Percentiles rank a stretch among this genome's conserved stretches.
Evolutionary conservation across 1,140 invertebrate genomes (phyloP).

Genomic region (Nasonia giraulti): DNA sequence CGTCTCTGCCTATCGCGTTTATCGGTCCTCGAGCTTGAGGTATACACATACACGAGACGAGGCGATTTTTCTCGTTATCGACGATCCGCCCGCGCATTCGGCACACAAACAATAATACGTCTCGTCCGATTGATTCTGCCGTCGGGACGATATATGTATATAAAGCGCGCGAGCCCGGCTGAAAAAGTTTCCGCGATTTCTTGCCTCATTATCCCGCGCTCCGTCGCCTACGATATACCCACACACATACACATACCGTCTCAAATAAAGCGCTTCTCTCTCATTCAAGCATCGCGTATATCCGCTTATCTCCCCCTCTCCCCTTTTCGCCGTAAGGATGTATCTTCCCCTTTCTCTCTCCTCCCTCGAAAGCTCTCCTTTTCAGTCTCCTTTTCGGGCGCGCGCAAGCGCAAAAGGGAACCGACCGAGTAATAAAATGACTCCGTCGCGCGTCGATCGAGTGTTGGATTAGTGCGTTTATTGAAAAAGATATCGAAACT

Average conservation of each 20-base stretch:
- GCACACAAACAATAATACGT: not conserved
- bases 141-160: not conserved
- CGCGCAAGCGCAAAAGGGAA: not conserved
- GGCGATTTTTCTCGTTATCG: not conserved
- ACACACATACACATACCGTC: too few species aligned
- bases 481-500: slow-evolving; percentile 60
- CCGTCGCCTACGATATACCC: too few species aligned
- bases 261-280: too few species aligned
- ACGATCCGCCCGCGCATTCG: not conserved
- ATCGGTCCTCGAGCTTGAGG: not conserved
- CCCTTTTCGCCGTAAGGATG: slow-evolving; percentile 21
- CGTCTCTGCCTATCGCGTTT: not conserved
- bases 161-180: not conserved
- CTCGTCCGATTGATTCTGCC: not conserved
- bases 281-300: not conserved
- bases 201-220: too few species aligned
- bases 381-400: not conserved
- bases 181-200: too few species aligned
- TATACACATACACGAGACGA: not conserved
- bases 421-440: slow-evolving; percentile 64
- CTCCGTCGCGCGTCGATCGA: slow-evolving; percentile 59
- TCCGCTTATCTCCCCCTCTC: not conserved
- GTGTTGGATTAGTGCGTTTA: slow-evolving; percentile 67
- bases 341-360: slow-evolving; percentile 3
- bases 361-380: not conserved